Base-by-base conservation (phyloP, 2,113 vertebrate genomes). In the Corapipo altera region DNA sequence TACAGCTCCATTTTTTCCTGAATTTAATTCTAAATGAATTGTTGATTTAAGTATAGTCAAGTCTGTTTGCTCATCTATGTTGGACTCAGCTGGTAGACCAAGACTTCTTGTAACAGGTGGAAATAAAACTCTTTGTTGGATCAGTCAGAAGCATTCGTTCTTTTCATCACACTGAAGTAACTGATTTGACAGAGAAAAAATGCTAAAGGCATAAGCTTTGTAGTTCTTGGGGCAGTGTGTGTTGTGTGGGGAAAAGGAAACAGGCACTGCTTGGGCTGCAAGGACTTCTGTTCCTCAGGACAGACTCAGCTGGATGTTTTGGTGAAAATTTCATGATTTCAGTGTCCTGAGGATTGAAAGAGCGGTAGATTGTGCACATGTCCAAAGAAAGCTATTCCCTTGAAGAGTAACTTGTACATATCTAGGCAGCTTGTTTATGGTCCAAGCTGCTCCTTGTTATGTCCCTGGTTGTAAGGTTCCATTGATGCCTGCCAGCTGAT, bases 51-150 rank as follows among this genome's bases (percentile, higher is more conserved):
- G 51, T 51, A 44, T 9, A 23, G 22, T 35, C 35, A 51, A 51
- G 8, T 58, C 22, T 87, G 65, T 87, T 75, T 73, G 37, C 51
- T 39, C 22, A 15, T 69, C n/a, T 26, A 3, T 32, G 12, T 15
- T 37, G 62, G 15, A 30, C 39, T 46, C 81, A 89, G 73, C 92
- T 96, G 75, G 92, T 97, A 96, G 94, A 69, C 76, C 93, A 95
- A 87, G 59, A 37, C 48, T 79, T 95, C 93, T 96, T 96, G 88
- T 61, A 93, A 77, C 80, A 96, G 46, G 74, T 88, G 84, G 48
- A 97, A 98, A 97, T 98, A 97, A 97, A 97, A 80, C 24, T 59
- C 65, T 85, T 32, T 17, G 22, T 39, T 39, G 37, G n/a, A 58
- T 23, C 22, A 39, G 28, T 27, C 28, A 58, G 52, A 69, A 39